Conservation (phyloP, 2,888 invertebrate species). For the Reticulitermes lucifugus region DNA sequence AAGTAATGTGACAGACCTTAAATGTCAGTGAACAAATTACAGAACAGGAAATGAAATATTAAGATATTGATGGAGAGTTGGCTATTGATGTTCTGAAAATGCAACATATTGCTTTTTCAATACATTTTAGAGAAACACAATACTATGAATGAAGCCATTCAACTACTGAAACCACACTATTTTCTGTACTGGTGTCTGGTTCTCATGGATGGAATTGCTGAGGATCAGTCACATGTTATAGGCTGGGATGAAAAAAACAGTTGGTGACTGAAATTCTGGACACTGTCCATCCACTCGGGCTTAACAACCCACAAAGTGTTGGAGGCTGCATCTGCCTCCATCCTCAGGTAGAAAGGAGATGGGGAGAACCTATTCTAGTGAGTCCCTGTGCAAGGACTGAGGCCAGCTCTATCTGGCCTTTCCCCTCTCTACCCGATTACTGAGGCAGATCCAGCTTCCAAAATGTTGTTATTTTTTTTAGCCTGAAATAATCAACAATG, state of each 20-base stretch:
- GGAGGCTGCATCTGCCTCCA: too few relatives aligned
- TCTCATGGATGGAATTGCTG: neutral
- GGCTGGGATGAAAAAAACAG: neutral
- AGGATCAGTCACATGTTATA: neutral
- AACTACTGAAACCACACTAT: neutral
- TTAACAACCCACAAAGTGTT: too few relatives aligned
- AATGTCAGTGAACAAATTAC: neutral
- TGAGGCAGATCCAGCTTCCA: too few relatives aligned
- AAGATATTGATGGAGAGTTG: neutral
- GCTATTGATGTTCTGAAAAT: neutral
- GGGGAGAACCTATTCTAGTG: too few relatives aligned
- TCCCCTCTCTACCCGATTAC: too few relatives aligned
- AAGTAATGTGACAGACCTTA: slow-evolving; percentile 3
- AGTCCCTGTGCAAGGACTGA: too few relatives aligned
- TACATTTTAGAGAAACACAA: neutral
- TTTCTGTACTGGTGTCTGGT: neutral
- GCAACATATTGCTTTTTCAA: neutral
- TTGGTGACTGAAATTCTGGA: too few relatives aligned
- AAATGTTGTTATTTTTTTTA: too few relatives aligned
- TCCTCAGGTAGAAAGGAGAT: too few relatives aligned
- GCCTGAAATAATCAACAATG: too few relatives aligned
- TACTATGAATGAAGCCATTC: neutral
- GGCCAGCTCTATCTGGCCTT: too few relatives aligned
- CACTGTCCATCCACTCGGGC: too few relatives aligned
- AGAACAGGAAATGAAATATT: neutral